Evolutionary conservation across 2,797 vertebrate species (phyloP).

Genomic region (Melanotaenia nigrans): DNA sequence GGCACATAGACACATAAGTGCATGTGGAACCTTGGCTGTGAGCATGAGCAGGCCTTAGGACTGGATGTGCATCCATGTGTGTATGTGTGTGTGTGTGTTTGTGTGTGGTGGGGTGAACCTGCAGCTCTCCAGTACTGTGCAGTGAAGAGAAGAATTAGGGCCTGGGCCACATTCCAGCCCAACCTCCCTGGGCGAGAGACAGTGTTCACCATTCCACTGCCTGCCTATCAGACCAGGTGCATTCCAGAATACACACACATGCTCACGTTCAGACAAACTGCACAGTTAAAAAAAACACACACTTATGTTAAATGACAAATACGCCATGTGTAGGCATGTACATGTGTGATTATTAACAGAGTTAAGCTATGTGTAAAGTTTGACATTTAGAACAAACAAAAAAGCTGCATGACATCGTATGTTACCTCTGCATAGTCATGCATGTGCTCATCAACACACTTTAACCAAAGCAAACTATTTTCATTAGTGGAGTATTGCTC

Average conservation of each 20-base stretch:
- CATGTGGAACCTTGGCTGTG: constrained; percentile 54
- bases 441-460: constrained; percentile 24
- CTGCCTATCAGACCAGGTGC: constrained; percentile 83
- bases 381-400: background rate
- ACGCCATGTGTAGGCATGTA: constrained; percentile 19
- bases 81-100: constrained; percentile 46
- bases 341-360: constrained; percentile 26
- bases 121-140: constrained; percentile 69
- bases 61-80: constrained; percentile 41
- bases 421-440: background rate
- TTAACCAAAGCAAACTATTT: constrained; percentile 38
- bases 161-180: constrained; percentile 83
- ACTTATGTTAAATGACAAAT: constrained; percentile 35
- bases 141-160: constrained; percentile 78
- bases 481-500: constrained; percentile 39
- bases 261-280: constrained; percentile 30
- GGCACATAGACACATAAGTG: constrained; percentile 49
- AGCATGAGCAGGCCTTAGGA: constrained; percentile 58
- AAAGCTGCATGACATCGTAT: constrained; percentile 12
- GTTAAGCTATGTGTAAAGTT: background rate
- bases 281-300: constrained; percentile 22
- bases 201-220: constrained; percentile 81
- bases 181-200: constrained; percentile 81
- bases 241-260: constrained; percentile 71
- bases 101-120: constrained; percentile 52